Base-by-base conservation (phyloP, 2,888 invertebrate species). In the Drosophila helvetica region DNA sequence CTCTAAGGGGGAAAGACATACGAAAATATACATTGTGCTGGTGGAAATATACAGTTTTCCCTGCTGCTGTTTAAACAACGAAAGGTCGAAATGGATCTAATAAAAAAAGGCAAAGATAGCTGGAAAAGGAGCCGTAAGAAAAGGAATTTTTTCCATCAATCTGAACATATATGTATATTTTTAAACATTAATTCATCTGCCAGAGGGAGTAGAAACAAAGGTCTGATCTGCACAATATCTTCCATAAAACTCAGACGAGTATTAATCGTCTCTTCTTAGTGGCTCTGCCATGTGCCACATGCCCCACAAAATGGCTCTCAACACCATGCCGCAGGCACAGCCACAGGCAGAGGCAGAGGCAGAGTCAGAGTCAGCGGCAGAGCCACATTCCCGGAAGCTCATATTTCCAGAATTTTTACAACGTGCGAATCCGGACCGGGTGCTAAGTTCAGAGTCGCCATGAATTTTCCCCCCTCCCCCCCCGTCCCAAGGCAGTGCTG, bases 361-460 rank as follows among this genome's bases (percentile, higher is more conserved):
- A 33, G 12, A 0, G 33, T 3, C 33, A 33, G 33, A 27, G 12
- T 1, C 43, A 59, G 48, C 25, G 27, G 27, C 12, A 43, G 60
- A 45, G 46, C 51, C 33, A 46, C 84, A 86, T 88, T 81, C 82
- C 86, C 38, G 74, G 68, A 78, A 83, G 67, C 79, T 85, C 82
- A 63, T 76, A 67, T 89, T 81, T 89, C 88, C 54, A 87, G 74
- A 81, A 85, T 50, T 55, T 74, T 59, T 76, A 65, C 82, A 55
- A 56, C 76, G 74, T 81, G 86, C 74, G 64, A 88, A 70, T 65
- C 62, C 56, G 63, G 38, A n/a, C 52, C 48, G 62, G 51, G 56
- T 60, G 69, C 64, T 55, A 77, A 86, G 80, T 88, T 86, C 77
- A 85, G 67, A 66, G 82, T 17, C 65, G 61, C 68, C 64, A 72